A percentile compares a stretch with the other conserved stretches of the same genome.
phyloP scores from a whole-genome alignment of 2,888 invertebrate genomes.

The Pterostichus niger region DNA sequence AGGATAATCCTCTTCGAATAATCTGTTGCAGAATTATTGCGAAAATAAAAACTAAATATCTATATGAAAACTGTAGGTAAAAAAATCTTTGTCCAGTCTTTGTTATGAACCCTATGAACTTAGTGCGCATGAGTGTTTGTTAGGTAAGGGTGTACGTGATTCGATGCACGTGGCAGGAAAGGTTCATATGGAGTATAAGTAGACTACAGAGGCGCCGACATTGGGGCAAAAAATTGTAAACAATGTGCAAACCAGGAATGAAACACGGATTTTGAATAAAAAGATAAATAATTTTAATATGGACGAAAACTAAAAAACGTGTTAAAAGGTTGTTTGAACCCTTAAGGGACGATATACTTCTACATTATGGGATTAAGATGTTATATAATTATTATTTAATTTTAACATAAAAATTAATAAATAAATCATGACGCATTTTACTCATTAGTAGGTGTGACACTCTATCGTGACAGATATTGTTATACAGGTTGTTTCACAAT shows the following conservation, averaged over 20 bases:
- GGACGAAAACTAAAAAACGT: background rate
- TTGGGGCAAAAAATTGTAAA: conserved; percentile 11
- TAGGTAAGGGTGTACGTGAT: conserved; percentile 18
- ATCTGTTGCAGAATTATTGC: too few species aligned
- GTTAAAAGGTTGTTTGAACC: background rate
- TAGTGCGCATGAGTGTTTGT: conserved; percentile 27
- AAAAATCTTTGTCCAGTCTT: background rate
- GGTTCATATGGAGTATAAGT: background rate
- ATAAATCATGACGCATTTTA: too few species aligned
- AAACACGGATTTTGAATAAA: background rate
- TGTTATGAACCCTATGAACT: background rate
- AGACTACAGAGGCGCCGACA: conserved; percentile 7
- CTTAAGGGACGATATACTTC: too few species aligned
- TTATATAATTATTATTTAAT: too few species aligned
- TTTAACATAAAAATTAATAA: too few species aligned
- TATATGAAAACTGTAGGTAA: background rate
- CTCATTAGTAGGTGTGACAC: too few species aligned
- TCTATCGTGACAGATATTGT: too few species aligned
- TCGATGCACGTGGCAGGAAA: conserved; percentile 45
- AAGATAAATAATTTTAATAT: background rate
- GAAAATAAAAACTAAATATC: too few species aligned
- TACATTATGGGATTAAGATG: too few species aligned
- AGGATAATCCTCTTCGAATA: background rate
- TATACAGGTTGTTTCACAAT: too few species aligned
- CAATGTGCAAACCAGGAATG: conserved; percentile 1